Evolutionary conservation across 92 coral and sea anemone genomes (phyloP), one percentile per base, ranked within the genome.

Genomic region (Zoanthus sociatus): DNA sequence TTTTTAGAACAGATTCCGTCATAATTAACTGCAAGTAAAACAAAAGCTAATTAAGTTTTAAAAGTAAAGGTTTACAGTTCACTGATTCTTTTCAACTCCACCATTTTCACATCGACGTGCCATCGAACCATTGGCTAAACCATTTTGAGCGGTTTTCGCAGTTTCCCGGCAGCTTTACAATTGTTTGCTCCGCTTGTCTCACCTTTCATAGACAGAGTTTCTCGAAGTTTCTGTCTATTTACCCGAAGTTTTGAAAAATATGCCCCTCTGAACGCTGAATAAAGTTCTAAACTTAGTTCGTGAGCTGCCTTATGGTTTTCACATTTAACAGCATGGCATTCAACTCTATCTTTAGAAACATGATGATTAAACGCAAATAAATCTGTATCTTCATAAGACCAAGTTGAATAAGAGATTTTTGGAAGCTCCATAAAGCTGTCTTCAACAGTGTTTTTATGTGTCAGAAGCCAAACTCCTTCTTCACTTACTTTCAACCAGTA

Each of bases 361-460:
- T 96, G 98, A 60, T 89, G 93, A 56, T 92, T 94, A 84, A 96
- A 92, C 13, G 98, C 97, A 44, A 96, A 84, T 31, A 96, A 77
- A 8, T 94, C 87, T 67, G 89, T 82, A 70, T 89, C 87, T 55
- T 85, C 77, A 51, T 83, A 76, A 42, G 71, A 55, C 56, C 91
- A 70, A 72, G 92, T 86, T 16, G 94, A 93, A 44, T 92, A 96
- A 21, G 98, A 96, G 21, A 94, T 88, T 55, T 96, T 92, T 6
- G 84, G 89, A 18, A 94, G 87, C 6, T 95, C 96, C 55, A 94
- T 87, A 33, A 91, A 83, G 33, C 72, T 73, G 7, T 83, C 55
- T 21, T 48, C 30, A 3, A 21, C 73, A 30, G 83, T 70, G 69
- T 54, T 44, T 68, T 86, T 89, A 32, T 78, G 87, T 64, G 71